Percentiles rank a stretch among this genome's conserved stretches.
Conservation (phyloP, 2,888 invertebrate genomes). For the Oscheius sp. region DNA sequence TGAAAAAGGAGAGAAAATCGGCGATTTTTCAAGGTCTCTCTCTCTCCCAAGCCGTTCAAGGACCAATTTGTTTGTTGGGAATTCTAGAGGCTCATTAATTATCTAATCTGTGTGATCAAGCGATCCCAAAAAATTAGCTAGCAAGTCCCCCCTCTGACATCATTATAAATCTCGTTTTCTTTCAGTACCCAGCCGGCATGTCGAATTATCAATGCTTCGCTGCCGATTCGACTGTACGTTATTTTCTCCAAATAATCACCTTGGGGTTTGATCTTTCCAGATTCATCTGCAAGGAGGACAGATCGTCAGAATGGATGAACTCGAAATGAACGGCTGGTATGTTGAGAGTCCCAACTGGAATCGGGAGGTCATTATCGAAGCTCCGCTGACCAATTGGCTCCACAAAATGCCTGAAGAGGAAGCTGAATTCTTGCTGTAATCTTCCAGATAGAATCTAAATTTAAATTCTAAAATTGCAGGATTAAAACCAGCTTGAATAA, state of each 20-base stretch:
- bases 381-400: conserved; percentile 61
- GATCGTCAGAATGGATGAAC: conserved; percentile 62
- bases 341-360: conserved; percentile 35
- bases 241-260: neutral
- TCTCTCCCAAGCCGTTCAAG: no score
- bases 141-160: no score
- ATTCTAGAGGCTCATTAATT: no score
- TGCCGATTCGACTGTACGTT: neutral
- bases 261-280: no score
- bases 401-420: conserved; percentile 52
- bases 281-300: neutral
- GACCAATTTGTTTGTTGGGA: no score
- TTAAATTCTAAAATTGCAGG: neutral
- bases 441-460: neutral
- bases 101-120: no score
- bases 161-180: no score
- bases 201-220: conserved; percentile 1
- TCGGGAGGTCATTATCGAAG: conserved; percentile 21
- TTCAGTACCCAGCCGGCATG: neutral
- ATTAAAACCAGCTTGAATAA: conserved; percentile 42
- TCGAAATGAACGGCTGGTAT: conserved; percentile 60
- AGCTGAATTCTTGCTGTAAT: conserved; percentile 36
- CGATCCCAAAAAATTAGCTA: no score
- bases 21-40: no score
- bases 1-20: no score